Base-by-base conservation (phyloP, 1,140 invertebrate genomes). In the Sitobion miscanthi region DNA sequence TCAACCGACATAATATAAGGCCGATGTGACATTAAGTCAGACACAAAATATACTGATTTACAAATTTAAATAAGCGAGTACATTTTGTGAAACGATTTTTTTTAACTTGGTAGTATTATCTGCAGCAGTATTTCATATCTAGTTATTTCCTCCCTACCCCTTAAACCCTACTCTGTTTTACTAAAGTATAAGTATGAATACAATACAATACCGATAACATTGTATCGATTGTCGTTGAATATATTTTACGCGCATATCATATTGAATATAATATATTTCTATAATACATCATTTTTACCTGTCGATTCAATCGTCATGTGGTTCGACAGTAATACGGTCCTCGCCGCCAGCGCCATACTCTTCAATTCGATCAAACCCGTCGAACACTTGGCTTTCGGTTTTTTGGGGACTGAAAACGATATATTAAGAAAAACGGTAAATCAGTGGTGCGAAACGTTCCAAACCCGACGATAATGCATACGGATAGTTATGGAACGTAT, bases 361-460 rank as follows among this genome's bases (percentile, higher is more conserved):
- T 92, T 92, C 30, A 92, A 23, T 85, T 92, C 77, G 7, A 92
- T 92, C 35, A 92, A 38, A 25, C 91, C 91, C 14, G 91, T 92
- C n/a, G 91, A 92, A 85, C 91, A 92, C 30, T 85, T 92, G 20
- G 69, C 91, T 38, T 49, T 49, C 2, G 69, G 91, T 35, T 25
- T 83, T 92, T 85, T 92, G 77, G 91, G 91, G 23, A 92, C 91
- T 92, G 23, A 49, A 83, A 92, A 69, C 23, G 42, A 42, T 45
- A 21, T 21, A 25, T 54, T 54, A 54, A 54, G 52, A 87, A 25
- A 87, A 87, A 7, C 11, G 6, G 0, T 17, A 87, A 77, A n/a
- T 77, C 30, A 35, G 30, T 77, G 5, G 0, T n/a, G 11, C 14
- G 5, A 42, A 42, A 85, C 21, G 23, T 25, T 85, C 2, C 0